Base-by-base conservation (phyloP, 2,797 vertebrate species). In the Meda fulgida region DNA sequence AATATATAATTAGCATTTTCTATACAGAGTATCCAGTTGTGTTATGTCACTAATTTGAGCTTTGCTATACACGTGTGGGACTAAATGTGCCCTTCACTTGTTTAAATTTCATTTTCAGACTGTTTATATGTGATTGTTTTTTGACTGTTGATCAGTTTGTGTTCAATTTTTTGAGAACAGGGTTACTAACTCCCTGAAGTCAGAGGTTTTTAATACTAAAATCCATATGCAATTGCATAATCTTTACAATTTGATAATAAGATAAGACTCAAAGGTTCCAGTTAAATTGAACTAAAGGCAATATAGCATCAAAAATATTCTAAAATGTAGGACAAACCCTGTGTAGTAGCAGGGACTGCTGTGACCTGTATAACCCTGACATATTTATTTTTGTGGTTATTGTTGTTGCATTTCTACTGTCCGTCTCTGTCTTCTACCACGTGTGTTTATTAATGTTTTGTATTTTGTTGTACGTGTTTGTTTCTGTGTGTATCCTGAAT, bases 121-220 rank as follows among this genome's bases (percentile, higher is more conserved):
- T 36, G 69, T 65, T 75, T 51, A n/a, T 63, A 18, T 63, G 58
- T 18, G n/a, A 26, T 13, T 60, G 10, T 43, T 14, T 46, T 8
- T 67, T 78, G 14, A 77, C 82, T 70, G 73, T 84, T 84, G 82
- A 78, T 55, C 73, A 84, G 82, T 78, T 76, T 53, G 6, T 75
- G 5, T 65, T 76, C 19, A 10, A 48, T 63, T 23, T 58, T 72
- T 55, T 34, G 29, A 60, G 23, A 66, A 66, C 0, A 1, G 55
- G 81, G 63, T 84, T 69, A 84, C 46, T 53, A 11, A 1, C 65
- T 38, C 46, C 40, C 60, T 55, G 10, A 73, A 60, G 18, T 60
- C 11, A 16, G 3, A 34, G 21, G 18, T 14, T 58, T 77, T 38
- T 13, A 23, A 77, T 16, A 9, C 14, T 23, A 2, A 69, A 26